Evolutionary conservation across 2,888 invertebrate species (phyloP), one percentile per base, ranked within the genome.

Genomic region (Ophioninae sp.): DNA sequence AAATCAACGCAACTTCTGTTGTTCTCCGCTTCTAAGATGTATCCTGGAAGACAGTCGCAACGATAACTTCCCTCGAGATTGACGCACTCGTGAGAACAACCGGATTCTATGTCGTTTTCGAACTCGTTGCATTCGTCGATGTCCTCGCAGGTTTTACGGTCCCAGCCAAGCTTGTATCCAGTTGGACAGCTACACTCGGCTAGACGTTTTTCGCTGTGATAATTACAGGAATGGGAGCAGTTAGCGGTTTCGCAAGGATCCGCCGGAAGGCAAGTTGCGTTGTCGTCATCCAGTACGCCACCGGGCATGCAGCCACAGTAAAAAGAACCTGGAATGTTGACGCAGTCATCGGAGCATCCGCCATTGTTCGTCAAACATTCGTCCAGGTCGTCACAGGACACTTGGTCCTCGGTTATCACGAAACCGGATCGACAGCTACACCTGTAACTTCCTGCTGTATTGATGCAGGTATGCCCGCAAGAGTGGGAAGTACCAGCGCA

Each of bases 391-490:
- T 91, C 90, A 85, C 94, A 94, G 1, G 89, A 87, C 0, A 91
- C 91, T 69, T 90, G 87, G 37, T 93, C 92, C 59, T 93, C 92
- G 0, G 91, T 91, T 82, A 93, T 87, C 6, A 86, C 87, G 0
- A 93, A 94, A 2, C 95, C 95, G 8, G 93, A 87, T 2, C 92
- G 88, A 89, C 96, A 96, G 83, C 93, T 93, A 92, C 96, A 96
- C 87, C 94, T 94, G 90, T 94, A 94, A 68, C 83, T 79, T 39
- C 94, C 94, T 2, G 93, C 93, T 86, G 94, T 94, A 90, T 96
- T 96, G 80, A 95, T 92, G 88, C 96, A 96, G 20, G 91, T 93
- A 85, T 96, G 95, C 82, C 95, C 94, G 88, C 96, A 96, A 17
- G 95, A 95, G 0, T 95, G 95, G 85, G 95, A 95, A 86, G 94